phyloP scores from a whole-genome alignment of 2,113 vertebrate species.

The Microtus oregoni region DNA sequence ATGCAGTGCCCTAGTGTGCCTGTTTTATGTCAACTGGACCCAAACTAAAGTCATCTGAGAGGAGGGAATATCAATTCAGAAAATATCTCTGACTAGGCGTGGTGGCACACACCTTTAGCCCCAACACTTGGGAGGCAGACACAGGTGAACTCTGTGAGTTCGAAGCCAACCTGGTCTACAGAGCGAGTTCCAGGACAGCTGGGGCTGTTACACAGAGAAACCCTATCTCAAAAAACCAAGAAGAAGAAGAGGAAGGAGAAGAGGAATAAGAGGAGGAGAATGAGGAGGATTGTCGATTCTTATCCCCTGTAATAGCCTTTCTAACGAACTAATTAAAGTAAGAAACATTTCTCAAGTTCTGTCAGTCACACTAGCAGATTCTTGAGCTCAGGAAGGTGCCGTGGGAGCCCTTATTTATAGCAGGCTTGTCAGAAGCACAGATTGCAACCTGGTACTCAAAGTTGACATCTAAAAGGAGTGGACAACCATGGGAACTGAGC shows the following conservation, averaged over 20 bases:
- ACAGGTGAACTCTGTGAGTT: background rate
- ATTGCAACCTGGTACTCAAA: background rate
- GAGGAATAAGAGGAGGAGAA: background rate
- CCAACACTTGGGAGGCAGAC: background rate
- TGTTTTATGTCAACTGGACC: background rate
- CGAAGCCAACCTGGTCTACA: background rate
- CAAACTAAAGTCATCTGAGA: background rate
- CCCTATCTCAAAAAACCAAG: background rate
- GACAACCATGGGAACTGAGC: background rate
- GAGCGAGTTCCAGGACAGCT: background rate
- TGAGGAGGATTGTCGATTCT: background rate
- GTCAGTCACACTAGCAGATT: background rate
- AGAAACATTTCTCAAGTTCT: background rate
- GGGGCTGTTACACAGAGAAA: background rate
- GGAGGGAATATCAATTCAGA: background rate
- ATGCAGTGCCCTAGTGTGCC: background rate
- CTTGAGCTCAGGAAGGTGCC: background rate
- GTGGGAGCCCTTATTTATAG: background rate
- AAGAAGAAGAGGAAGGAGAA: background rate
- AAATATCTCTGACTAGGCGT: background rate
- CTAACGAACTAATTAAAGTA: background rate
- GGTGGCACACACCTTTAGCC: background rate
- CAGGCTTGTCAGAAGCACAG: background rate
- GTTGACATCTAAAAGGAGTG: background rate
- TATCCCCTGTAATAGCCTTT: background rate